Conservation (phyloP, 2,888 invertebrate genomes). For the Boloria selene region DNA sequence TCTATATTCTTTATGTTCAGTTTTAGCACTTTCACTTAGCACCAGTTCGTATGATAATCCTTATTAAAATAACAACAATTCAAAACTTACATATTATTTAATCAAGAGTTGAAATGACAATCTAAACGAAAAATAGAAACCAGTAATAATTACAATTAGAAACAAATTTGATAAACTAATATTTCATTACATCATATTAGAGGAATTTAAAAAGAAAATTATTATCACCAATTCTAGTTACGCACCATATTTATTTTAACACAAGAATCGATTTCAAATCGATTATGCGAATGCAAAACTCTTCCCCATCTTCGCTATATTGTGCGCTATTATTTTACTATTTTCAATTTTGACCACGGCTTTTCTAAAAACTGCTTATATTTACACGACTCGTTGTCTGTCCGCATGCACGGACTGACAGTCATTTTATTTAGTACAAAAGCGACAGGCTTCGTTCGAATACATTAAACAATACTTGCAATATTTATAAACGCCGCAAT, state of each 20-base stretch:
- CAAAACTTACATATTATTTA: slow-evolving; percentile 18
- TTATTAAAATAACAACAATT: slow-evolving; percentile 11
- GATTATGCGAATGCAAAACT: not conserved
- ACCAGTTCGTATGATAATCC: slow-evolving; percentile 39
- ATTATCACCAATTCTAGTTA: slow-evolving; percentile 1
- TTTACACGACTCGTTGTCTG: slow-evolving; percentile 34
- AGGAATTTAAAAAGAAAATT: not conserved
- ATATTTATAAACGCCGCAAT: slow-evolving; percentile 23
- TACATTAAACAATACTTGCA: slow-evolving; percentile 26
- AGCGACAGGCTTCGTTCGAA: slow-evolving; percentile 35
- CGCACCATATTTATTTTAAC: slow-evolving; percentile 1
- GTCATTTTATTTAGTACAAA: slow-evolving; percentile 36
- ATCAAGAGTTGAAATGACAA: not conserved
- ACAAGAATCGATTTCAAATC: too few species aligned
- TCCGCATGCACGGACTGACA: slow-evolving; percentile 11
- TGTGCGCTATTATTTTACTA: slow-evolving; percentile 48
- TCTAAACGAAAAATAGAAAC: not conserved
- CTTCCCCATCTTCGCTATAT: slow-evolving; percentile 8
- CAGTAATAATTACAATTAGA: not conserved
- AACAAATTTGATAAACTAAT: not conserved
- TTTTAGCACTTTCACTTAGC: slow-evolving; percentile 41
- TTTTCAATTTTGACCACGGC: slow-evolving; percentile 43
- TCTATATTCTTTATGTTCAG: slow-evolving; percentile 7
- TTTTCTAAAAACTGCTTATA: slow-evolving; percentile 39
- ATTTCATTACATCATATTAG: not conserved